These are phyloP conservation scores for Cryptocheilus praepositus DNA, from an alignment of 2,888 invertebrate genomes.

Conservation along the genomic window DNA sequence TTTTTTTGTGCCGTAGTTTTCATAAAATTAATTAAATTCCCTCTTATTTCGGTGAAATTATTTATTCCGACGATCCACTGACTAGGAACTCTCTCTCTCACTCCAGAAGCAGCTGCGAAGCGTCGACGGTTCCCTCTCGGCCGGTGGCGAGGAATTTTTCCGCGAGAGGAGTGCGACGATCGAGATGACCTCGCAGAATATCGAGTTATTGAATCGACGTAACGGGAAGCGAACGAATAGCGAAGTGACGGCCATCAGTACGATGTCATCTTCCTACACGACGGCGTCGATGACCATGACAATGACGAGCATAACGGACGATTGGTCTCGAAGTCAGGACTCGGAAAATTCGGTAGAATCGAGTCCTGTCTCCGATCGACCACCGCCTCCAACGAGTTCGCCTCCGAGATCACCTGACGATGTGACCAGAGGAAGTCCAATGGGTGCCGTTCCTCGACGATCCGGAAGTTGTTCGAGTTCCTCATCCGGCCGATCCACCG, in stretches of 20 bases:
- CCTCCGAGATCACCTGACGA: constrained; percentile 68
- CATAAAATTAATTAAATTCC: too few species aligned
- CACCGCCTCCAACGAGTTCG: constrained; percentile 63
- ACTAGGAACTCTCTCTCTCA: background rate
- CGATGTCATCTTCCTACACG: constrained; percentile 31
- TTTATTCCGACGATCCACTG: too few species aligned
- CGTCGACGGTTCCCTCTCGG: constrained; percentile 37
- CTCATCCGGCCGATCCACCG: constrained; percentile 60
- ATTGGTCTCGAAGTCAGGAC: constrained; percentile 49
- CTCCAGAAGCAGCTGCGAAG: constrained; percentile 47
- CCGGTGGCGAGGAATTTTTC: constrained; percentile 62
- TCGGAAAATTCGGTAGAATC: constrained; percentile 35
- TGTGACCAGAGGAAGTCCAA: constrained; percentile 55
- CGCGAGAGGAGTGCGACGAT: constrained; percentile 68
- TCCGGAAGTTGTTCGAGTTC: constrained; percentile 67
- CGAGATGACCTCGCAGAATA: constrained; percentile 72
- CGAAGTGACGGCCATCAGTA: constrained; percentile 31
- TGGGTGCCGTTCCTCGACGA: constrained; percentile 66
- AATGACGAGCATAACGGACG: constrained; percentile 40
- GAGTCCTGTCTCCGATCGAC: constrained; percentile 35
- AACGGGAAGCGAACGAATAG: constrained; percentile 55
- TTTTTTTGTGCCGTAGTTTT: too few species aligned
- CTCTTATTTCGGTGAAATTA: too few species aligned
- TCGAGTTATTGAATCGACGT: constrained; percentile 67
- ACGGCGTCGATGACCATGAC: constrained; percentile 48